phyloP scores from a whole-genome alignment of 2,113 vertebrate species.

The Bufo bufo region DNA sequence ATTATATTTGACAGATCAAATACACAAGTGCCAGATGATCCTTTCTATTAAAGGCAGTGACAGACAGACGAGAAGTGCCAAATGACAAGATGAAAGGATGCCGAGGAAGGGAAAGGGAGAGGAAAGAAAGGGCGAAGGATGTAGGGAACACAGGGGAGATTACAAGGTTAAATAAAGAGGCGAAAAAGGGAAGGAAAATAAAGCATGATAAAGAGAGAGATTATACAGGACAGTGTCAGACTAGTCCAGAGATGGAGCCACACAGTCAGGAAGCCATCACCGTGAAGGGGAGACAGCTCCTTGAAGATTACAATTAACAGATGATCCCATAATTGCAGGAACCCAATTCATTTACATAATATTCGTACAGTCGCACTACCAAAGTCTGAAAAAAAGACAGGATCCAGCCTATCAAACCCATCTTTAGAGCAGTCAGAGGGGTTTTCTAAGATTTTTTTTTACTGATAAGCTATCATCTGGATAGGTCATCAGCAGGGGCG shows the following conservation, averaged over 20 bases:
- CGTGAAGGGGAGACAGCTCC: background rate
- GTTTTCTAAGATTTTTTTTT: too few species aligned
- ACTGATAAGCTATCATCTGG: too few species aligned
- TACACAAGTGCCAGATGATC: conserved; percentile 44
- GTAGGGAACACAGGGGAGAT: background rate
- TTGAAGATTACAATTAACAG: background rate
- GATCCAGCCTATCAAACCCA: too few species aligned
- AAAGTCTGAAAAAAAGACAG: too few species aligned
- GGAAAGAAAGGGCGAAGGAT: conserved; percentile 1
- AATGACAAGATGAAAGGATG: conserved; percentile 46
- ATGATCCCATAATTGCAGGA: background rate
- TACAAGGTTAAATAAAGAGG: conserved; percentile 4
- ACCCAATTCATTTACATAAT: background rate
- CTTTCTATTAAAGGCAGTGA: conserved; percentile 49
- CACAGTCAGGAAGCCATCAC: background rate
- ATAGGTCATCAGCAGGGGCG: too few species aligned
- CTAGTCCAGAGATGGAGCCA: background rate
- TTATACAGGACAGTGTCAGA: background rate
- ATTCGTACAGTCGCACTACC: background rate
- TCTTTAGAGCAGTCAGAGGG: too few species aligned
- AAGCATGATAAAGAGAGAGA: background rate
- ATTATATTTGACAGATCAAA: conserved; percentile 57
- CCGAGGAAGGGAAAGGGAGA: background rate
- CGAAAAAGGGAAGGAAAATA: background rate
- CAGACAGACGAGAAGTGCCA: conserved; percentile 42